phyloP scores from a whole-genome alignment of 1,140 invertebrate species.

The Hydropsyche tenuis region DNA sequence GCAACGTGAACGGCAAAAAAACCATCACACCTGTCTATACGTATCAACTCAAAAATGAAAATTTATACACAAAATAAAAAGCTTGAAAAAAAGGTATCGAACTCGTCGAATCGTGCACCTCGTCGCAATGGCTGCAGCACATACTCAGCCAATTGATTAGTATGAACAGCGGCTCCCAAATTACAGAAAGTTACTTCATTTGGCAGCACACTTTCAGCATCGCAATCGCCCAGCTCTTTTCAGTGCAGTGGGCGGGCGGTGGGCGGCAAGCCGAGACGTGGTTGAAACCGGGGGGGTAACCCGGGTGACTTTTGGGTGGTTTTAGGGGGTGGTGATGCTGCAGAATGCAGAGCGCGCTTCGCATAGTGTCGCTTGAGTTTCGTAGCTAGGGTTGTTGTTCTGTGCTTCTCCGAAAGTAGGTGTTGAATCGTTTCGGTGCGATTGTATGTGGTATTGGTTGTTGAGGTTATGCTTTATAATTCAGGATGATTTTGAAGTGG shows the following conservation, averaged over 20 bases:
- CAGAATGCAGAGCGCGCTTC: slow-evolving; percentile 17
- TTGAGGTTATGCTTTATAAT: too few relatives aligned
- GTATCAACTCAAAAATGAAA: too few relatives aligned
- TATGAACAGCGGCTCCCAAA: slow-evolving; percentile 50
- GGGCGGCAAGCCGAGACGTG: not conserved
- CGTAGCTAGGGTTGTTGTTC: not conserved
- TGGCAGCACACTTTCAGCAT: slow-evolving; percentile 50
- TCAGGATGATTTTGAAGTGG: too few relatives aligned
- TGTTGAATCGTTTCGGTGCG: too few relatives aligned
- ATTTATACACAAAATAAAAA: too few relatives aligned
- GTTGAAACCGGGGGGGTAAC: not conserved
- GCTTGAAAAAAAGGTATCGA: too few relatives aligned
- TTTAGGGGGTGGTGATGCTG: not conserved
- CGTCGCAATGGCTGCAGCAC: not conserved
- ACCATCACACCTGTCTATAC: too few relatives aligned
- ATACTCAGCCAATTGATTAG: slow-evolving; percentile 50
- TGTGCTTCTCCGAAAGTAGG: too few relatives aligned
- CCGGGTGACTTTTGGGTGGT: too few relatives aligned
- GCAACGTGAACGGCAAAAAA: too few relatives aligned
- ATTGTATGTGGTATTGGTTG: too few relatives aligned
- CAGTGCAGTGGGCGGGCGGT: slow-evolving; percentile 4
- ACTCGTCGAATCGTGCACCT: too few relatives aligned
- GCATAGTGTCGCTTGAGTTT: not conserved
- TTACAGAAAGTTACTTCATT: slow-evolving; percentile 52
- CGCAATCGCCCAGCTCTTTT: slow-evolving; percentile 49